Conservation (phyloP, 2,797 vertebrate genomes). For the Mareca penelope region DNA sequence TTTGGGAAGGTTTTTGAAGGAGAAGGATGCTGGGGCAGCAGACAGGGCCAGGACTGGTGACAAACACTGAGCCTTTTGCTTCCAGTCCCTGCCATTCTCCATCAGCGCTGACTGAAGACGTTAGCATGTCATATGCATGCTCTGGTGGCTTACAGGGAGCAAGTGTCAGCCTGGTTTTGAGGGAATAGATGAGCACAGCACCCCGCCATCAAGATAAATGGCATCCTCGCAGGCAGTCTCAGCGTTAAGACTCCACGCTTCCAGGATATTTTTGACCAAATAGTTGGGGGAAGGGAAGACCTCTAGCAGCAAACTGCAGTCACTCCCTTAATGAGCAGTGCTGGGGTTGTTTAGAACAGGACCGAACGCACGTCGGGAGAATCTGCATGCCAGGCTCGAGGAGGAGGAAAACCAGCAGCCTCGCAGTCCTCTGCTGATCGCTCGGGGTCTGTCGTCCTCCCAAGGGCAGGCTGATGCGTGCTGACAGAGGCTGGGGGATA, state of each 20-base stretch:
- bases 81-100: slow-evolving; percentile 41
- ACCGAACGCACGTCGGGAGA: neutral
- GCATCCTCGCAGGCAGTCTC: slow-evolving; percentile 34
- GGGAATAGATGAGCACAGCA: slow-evolving; percentile 65
- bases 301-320: slow-evolving; percentile 26
- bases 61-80: slow-evolving; percentile 46
- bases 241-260: neutral
- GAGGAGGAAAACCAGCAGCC: neutral
- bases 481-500: neutral
- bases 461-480: neutral
- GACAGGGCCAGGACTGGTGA: slow-evolving; percentile 3
- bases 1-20: neutral
- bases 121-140: slow-evolving; percentile 41
- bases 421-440: neutral
- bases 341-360: slow-evolving; percentile 18
- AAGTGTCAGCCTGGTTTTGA: slow-evolving; percentile 59
- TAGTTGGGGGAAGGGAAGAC: slow-evolving; percentile 17
- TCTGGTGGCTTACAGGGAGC: slow-evolving; percentile 50
- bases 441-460: neutral
- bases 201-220: slow-evolving; percentile 55
- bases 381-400: neutral
- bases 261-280: slow-evolving; percentile 13
- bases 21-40: neutral
- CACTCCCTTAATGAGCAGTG: neutral
- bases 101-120: slow-evolving; percentile 48